A percentile compares a stretch with the other conserved stretches of the same genome.
These are phyloP conservation scores for Psittacula derbiana DNA, from an alignment of 2,797 vertebrate species.

Conservation along the genomic window DNA sequence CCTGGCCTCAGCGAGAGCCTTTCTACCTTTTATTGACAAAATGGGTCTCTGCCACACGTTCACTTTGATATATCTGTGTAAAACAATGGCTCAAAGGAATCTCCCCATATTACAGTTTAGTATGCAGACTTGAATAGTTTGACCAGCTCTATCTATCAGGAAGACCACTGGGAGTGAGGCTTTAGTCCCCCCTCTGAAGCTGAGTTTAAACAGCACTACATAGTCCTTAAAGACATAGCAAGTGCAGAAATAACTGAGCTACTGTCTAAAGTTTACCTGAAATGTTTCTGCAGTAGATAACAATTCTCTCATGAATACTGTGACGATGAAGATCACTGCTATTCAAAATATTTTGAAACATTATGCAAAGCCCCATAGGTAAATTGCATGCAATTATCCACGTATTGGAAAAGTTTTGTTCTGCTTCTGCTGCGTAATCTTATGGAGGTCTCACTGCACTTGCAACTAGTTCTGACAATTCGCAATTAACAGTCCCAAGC, in stretches of 20 bases:
- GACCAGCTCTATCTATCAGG: not conserved
- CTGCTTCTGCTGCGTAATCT: not conserved
- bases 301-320: not conserved
- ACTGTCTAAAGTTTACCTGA: not conserved
- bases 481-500: not conserved
- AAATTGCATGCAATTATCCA: not conserved
- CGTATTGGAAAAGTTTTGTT: not conserved
- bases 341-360: not conserved
- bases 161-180: not conserved
- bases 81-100: not conserved
- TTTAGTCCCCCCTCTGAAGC: not conserved
- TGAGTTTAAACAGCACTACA: rapidly evolving
- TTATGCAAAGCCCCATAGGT: not conserved
- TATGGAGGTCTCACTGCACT: not conserved
- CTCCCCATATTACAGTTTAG: not conserved
- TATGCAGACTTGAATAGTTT: not conserved
- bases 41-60: not conserved
- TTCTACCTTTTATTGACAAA: not conserved
- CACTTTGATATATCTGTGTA: not conserved
- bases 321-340: not conserved
- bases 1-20: not conserved
- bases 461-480: slow-evolving; percentile 9
- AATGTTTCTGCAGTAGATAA: not conserved
- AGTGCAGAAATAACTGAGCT: not conserved
- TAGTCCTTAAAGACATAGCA: not conserved